Base-by-base conservation (phyloP, 2,113 vertebrate species). In the Leptodactylus fuscus region DNA sequence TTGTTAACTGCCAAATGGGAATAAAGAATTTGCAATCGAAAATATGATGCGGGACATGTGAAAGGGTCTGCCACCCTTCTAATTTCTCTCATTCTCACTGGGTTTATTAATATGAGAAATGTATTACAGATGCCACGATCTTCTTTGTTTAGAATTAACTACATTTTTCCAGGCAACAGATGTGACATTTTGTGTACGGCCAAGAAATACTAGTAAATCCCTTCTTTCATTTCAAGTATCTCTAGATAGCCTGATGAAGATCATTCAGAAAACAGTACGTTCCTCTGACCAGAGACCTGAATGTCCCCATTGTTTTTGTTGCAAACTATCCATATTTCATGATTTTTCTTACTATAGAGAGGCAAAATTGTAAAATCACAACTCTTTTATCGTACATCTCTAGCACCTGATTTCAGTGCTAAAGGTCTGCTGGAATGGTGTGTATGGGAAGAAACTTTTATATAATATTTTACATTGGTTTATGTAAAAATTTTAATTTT, bases 11-110 rank as follows among this genome's bases (percentile, higher is more conserved):
- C 69, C 81, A 83, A 38, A 44, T 46, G 24, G 55, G 53, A 60
- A 60, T 20, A 67, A 20, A 69, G 81, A 44, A 74, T 44, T 83
- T 74, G 12, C 65, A 74, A 44, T 29, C 74, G 69, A 74, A 83
- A 32, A 18, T 55, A 34, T 32, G 7, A 29, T 58, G 24, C 22
- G 55, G 34, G 32, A 16, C 34, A 22, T 13, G 55, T 41, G 11
- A 83, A 73, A 55, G 36, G 67, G 13, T n/a, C 32, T 36, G 11
- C 32, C 1, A 24, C 44, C 15, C 36, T 58, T 74, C 60, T 12
- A 2, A 38, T 44, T 55, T 29, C n/a, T 22, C 34, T 8, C 5
- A 20, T 51, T 29, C 20, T 44, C 24, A 5, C 18, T 29, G 34
- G 11, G 12, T 20, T 83, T 74, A 44, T 73, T 82, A 74, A 27